phyloP scores from a whole-genome alignment of 2,113 vertebrate genomes.

The Sylvietta virens region DNA sequence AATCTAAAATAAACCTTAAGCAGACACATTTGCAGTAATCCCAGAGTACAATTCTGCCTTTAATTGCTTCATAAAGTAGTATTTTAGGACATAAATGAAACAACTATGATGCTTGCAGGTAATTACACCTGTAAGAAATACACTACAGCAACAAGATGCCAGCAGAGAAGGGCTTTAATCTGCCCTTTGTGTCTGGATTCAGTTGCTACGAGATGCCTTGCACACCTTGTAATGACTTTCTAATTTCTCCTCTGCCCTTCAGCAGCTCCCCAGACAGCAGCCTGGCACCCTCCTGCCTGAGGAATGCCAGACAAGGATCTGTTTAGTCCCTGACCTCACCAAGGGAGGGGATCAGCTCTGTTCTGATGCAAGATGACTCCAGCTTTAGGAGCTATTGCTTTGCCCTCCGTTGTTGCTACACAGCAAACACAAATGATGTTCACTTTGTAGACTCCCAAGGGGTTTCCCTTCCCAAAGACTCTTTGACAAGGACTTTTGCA shows the following conservation, averaged over 20 bases:
- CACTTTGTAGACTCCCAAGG: neutral
- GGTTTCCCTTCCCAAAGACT: neutral
- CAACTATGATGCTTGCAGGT: neutral
- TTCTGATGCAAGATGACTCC: neutral
- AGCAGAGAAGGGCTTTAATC: neutral
- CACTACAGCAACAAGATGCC: neutral
- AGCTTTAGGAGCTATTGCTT: neutral
- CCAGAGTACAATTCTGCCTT: neutral
- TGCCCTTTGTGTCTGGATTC: neutral
- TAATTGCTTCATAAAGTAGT: conserved; percentile 26
- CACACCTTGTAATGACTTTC: neutral
- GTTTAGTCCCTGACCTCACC: neutral
- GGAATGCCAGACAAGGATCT: neutral
- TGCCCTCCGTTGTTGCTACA: neutral
- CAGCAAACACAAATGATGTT: neutral
- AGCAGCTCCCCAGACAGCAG: neutral
- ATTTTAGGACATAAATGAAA: conserved; percentile 9
- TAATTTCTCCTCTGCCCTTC: neutral
- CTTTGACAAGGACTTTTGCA: neutral
- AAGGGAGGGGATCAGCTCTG: neutral
- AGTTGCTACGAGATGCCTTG: neutral
- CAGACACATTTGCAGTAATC: neutral
- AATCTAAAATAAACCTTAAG: conserved; percentile 14
- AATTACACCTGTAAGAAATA: conserved; percentile 17
- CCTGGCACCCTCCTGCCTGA: neutral